A percentile compares a stretch with the other conserved stretches of the same genome.
These are phyloP conservation scores for Zoanthus gigantus DNA, from an alignment of 92 coral and sea anemone genomes.

Conservation along the genomic window DNA sequence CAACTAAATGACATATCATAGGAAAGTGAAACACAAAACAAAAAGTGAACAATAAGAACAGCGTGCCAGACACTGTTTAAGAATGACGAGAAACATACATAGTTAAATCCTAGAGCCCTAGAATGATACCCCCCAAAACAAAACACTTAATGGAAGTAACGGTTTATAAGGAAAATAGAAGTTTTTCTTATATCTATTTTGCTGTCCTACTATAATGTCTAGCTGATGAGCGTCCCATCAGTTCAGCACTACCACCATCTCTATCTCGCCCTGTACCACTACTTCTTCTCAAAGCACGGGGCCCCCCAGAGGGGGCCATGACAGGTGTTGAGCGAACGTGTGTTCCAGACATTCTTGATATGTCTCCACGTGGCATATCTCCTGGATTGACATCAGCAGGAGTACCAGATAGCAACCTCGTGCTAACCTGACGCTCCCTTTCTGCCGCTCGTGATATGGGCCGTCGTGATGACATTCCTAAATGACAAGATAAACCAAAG, in stretches of 20 bases:
- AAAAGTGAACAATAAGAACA: background rate
- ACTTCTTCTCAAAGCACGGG: constrained; percentile 77
- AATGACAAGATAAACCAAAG: background rate
- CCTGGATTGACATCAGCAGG: constrained; percentile 82
- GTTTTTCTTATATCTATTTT: constrained; percentile 43
- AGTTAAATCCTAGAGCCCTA: background rate
- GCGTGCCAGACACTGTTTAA: constrained; percentile 38
- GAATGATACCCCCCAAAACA: background rate
- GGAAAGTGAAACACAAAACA: background rate
- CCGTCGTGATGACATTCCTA: constrained; percentile 69
- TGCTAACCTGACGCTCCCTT: constrained; percentile 90
- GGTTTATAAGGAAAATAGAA: background rate
- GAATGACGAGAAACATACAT: background rate
- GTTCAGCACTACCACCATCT: constrained; percentile 87
- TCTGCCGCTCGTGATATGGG: constrained; percentile 96
- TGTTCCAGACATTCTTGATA: constrained; percentile 98
- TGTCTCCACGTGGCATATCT: constrained; percentile 87
- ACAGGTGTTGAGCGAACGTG: constrained; percentile 95
- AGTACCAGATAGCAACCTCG: constrained; percentile 88
- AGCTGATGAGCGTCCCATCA: constrained; percentile 57
- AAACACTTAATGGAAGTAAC: background rate
- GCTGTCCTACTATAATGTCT: constrained; percentile 66
- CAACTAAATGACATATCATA: background rate
- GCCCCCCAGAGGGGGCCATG: constrained; percentile 87
- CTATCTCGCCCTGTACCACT: constrained; percentile 89